These are phyloP conservation scores for Hippotragus niger DNA, from an alignment of 2,113 vertebrate species.

Conservation along the genomic window DNA sequence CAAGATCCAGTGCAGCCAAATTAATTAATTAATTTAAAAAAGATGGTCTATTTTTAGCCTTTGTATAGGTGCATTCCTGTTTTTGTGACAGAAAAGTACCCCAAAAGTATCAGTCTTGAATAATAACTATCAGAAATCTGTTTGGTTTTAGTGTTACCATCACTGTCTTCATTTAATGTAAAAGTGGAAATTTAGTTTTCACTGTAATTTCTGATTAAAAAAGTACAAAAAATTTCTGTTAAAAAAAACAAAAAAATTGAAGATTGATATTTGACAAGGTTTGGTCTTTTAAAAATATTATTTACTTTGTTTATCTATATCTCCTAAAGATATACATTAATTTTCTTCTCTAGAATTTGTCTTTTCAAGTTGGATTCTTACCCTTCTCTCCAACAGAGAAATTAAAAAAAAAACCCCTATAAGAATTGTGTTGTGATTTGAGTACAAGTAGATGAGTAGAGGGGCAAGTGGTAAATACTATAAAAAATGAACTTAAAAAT, in stretches of 20 bases:
- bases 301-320: not conserved
- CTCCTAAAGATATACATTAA: not conserved
- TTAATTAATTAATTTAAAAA: slow-evolving; percentile 67
- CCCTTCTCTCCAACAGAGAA: not conserved
- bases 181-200: slow-evolving; percentile 95
- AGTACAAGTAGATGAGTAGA: not conserved
- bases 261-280: not conserved
- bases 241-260: slow-evolving; percentile 31
- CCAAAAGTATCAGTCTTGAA: slow-evolving; percentile 73
- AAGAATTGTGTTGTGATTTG: not conserved
- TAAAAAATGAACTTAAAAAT: not conserved
- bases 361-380: slow-evolving; percentile 9
- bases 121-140: slow-evolving; percentile 80
- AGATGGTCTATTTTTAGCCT: slow-evolving; percentile 84
- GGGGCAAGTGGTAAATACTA: not conserved
- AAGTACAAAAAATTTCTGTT: slow-evolving; percentile 81
- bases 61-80: slow-evolving; percentile 82
- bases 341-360: slow-evolving; percentile 4
- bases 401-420: not conserved
- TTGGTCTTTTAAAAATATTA: not conserved
- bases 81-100: slow-evolving; percentile 77
- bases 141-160: slow-evolving; percentile 84
- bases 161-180: slow-evolving; percentile 95
- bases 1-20: not conserved
- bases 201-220: slow-evolving; percentile 94